Evolutionary conservation across 2,113 vertebrate species (phyloP).

Genomic region (Phoxinus phoxinus): DNA sequence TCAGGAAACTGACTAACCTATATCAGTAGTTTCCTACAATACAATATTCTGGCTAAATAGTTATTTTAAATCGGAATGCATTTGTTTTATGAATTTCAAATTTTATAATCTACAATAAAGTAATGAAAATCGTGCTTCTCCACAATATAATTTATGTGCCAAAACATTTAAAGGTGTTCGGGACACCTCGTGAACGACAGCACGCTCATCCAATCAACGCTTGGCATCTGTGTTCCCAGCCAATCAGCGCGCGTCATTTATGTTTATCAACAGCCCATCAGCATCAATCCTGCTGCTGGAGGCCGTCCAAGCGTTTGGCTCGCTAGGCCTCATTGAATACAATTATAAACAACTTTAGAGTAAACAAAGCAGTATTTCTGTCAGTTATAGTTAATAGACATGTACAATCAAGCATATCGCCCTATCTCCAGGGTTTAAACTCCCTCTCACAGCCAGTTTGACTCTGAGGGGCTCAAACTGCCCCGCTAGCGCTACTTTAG

Average conservation of each 20-base stretch:
- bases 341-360: constrained; percentile 70
- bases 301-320: constrained; percentile 63
- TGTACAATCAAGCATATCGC: not conserved
- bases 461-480: constrained; percentile 9
- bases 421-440: not conserved
- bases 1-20: not conserved
- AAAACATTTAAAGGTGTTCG: not conserved
- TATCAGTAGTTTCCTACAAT: not conserved
- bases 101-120: not conserved
- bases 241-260: constrained; percentile 56
- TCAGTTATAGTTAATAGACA: not conserved
- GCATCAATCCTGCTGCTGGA: constrained; percentile 63
- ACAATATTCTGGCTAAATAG: too few relatives aligned
- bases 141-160: not conserved
- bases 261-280: constrained; percentile 53
- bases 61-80: not conserved
- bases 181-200: constrained; percentile 60
- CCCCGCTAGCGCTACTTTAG: constrained; percentile 47
- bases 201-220: constrained; percentile 60
- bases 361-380: constrained; percentile 48
- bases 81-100: not conserved
- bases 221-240: not conserved
- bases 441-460: not conserved
- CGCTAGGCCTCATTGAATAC: constrained; percentile 76
- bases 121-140: not conserved